Evolutionary conservation across 23 tunicate genomes (phyloP).

Genomic region (Phallusia fumigata): DNA sequence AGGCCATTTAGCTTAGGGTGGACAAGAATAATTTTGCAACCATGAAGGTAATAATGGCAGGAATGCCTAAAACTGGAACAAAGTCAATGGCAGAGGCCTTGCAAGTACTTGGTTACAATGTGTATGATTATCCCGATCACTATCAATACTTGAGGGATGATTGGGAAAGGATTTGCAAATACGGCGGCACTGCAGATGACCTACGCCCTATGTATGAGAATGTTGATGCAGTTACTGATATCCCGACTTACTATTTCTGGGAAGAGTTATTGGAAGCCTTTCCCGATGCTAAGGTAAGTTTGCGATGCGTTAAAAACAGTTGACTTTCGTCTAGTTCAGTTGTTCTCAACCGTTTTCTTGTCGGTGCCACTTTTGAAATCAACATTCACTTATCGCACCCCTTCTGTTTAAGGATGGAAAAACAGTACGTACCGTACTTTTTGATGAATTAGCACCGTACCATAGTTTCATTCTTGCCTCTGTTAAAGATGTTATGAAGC

Average conservation of each 20-base stretch:
- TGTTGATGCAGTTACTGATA: slow-evolving; percentile 9
- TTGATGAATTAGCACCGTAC: too few relatives aligned
- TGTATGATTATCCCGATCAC: neutral
- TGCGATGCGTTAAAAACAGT: too few relatives aligned
- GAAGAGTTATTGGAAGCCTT: neutral
- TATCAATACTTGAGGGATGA: neutral
- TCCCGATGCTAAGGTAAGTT: slow-evolving; percentile 1
- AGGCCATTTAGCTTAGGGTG: too few relatives aligned
- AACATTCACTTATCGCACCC: too few relatives aligned
- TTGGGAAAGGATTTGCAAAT: neutral
- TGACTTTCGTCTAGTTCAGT: too few relatives aligned
- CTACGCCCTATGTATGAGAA: neutral
- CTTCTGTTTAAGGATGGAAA: too few relatives aligned
- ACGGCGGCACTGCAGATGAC: neutral
- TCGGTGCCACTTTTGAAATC: too few relatives aligned
- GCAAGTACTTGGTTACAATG: neutral
- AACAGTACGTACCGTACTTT: too few relatives aligned
- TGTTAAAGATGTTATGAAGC: too few relatives aligned
- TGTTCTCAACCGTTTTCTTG: too few relatives aligned
- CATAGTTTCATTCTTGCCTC: too few relatives aligned
- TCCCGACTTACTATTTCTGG: slow-evolving; percentile 17
- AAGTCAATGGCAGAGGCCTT: slow-evolving; percentile 15
- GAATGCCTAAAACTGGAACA: slow-evolving; percentile 1
- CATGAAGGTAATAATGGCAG: slow-evolving; percentile 12
- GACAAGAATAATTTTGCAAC: too few relatives aligned